Conservation (phyloP, 2,797 vertebrate genomes). For the Acipenser ruthenus region DNA sequence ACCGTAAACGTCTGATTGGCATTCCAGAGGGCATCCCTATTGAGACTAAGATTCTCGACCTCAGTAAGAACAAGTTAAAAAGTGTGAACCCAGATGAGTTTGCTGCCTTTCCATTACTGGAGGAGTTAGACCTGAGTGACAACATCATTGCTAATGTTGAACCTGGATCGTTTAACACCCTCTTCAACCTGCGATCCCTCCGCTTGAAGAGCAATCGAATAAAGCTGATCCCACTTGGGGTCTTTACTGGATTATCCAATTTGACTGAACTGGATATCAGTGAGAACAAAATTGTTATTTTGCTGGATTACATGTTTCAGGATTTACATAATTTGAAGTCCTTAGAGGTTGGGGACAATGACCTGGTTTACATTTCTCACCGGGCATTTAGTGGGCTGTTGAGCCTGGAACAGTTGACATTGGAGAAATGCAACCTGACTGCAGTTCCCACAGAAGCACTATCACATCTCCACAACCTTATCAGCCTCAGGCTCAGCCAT, state of each 20-base stretch:
- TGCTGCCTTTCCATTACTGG: conserved; percentile 76
- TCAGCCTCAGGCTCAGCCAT: conserved; percentile 85
- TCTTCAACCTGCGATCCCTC: conserved; percentile 87
- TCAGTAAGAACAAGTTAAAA: conserved; percentile 96
- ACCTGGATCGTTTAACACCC: conserved; percentile 85
- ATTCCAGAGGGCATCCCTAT: conserved; percentile 96
- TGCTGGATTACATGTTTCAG: conserved; percentile 98
- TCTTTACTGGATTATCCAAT: conserved; percentile 88
- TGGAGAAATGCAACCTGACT: conserved; percentile 96
- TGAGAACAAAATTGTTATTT: conserved; percentile 97
- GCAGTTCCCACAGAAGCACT: conserved; percentile 94
- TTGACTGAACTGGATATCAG: conserved; percentile 94
- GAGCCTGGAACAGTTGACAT: conserved; percentile 83
- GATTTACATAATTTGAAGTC: conserved; percentile 90
- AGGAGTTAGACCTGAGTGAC: conserved; percentile 95
- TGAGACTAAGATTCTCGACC: conserved; percentile 91
- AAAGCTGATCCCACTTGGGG: conserved; percentile 89
- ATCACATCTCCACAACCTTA: conserved; percentile 88
- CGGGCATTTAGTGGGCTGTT: conserved; percentile 91
- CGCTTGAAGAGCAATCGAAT: conserved; percentile 95
- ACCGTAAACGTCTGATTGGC: conserved; percentile 76
- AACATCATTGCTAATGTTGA: conserved; percentile 93
- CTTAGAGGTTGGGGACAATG: conserved; percentile 95
- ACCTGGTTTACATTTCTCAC: conserved; percentile 96
- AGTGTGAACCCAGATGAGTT: conserved; percentile 90